Evolutionary conservation across 2,113 vertebrate species (phyloP).

Genomic region (Phylloscopus trochiloides): DNA sequence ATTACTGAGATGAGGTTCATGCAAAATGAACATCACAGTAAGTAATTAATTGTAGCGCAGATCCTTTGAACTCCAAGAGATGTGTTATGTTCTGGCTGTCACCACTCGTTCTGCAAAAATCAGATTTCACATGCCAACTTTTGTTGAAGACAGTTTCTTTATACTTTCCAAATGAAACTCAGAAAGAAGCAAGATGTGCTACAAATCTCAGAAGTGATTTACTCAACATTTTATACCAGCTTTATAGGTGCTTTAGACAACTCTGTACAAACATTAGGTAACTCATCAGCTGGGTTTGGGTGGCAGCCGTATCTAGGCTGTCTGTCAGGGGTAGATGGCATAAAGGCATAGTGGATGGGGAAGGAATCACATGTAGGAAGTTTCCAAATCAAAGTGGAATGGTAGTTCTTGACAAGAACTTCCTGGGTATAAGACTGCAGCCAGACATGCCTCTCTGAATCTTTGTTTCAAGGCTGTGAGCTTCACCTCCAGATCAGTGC

Average conservation of each 20-base stretch:
- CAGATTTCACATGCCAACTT: neutral
- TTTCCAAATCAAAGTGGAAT: neutral
- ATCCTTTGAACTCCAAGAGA: conserved; percentile 17
- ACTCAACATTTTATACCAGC: neutral
- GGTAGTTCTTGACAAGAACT: neutral
- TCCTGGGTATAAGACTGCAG: neutral
- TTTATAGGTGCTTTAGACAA: neutral
- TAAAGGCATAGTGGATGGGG: neutral
- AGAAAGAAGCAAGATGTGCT: neutral
- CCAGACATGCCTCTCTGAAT: neutral
- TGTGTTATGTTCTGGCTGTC: neutral
- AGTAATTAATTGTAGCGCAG: conserved; percentile 40
- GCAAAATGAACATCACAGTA: conserved; percentile 13
- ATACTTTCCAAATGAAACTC: neutral
- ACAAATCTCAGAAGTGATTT: neutral
- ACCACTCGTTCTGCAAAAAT: neutral
- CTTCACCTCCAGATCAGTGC: neutral
- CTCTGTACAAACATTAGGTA: neutral
- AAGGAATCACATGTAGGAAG: neutral
- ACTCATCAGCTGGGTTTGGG: neutral
- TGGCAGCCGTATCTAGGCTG: neutral
- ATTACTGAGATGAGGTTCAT: conserved; percentile 5
- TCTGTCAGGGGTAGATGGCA: neutral
- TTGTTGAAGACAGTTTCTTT: neutral
- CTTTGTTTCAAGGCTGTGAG: neutral